Base-by-base conservation (phyloP, 2,113 vertebrate genomes). In the Carassius carassius region DNA sequence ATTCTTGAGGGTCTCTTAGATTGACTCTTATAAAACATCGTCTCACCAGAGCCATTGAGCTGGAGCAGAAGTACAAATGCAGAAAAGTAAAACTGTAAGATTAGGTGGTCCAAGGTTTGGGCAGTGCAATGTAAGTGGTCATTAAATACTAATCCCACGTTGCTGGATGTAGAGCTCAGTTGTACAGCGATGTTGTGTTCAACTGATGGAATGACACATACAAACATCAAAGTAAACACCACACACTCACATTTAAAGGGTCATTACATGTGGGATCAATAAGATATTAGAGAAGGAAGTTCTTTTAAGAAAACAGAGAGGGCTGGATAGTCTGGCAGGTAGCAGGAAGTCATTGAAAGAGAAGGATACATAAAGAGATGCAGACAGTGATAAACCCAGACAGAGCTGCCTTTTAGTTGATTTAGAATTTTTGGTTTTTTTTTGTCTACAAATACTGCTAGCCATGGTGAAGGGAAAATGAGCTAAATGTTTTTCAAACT, bases 251-350 rank as follows among this genome's bases (percentile, higher is more conserved):
- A 69, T 49, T 12, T 69, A 84, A 35, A 21, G 29, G 44, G 44
- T 76, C 73, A 78, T 49, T 69, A 32, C 17, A 84, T 37, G 58
- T 49, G 0, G 35, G 74, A 84, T 84, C 83, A 78, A 78, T 78
- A 84, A 54, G n/a, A 84, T 23, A 67, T 23, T 8, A 84, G 47
- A 56, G 29, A 77, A 56, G 12, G 9, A 41, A 44, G 19, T 69
- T 37, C 32, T 78, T 32, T 47, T 56, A 14, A 74, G 32, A 23
- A 76, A 76, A 49, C 29, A 23, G 60, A 67, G 44, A 80, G n/a
- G 11, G n/a, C 14, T 80, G 37, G 8, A 7, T 21, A 11, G 77
- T 16, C 9, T 4, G 70, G 49, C 35, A 70, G 32, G 47, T 78
- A 11, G 49, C 49, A 56, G 49, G 74, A 32, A 78, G 76, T 78